Percentiles rank a stretch among this genome's conserved stretches.
Conservation (phyloP, 2,797 vertebrate genomes). For the Sphenodon punctatus region DNA sequence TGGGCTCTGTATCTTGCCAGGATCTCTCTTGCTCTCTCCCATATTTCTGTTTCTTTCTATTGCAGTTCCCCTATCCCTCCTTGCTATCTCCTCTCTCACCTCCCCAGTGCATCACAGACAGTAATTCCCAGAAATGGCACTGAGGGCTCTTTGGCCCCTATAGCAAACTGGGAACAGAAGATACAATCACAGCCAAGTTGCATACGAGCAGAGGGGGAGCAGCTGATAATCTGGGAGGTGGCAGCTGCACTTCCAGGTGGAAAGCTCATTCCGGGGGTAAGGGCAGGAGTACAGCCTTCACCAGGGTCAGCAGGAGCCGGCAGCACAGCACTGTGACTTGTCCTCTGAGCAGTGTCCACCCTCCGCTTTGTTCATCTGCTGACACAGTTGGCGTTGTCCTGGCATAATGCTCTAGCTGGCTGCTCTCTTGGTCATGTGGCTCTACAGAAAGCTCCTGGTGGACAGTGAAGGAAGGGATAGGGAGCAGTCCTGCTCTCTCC, state of each 20-base stretch:
- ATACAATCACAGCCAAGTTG: neutral
- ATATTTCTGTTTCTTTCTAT: neutral
- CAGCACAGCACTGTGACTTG: neutral
- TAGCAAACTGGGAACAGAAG: neutral
- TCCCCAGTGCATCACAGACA: no score
- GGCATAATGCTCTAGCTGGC: neutral
- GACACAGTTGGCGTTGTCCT: neutral
- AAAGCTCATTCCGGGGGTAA: neutral
- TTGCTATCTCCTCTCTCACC: neutral
- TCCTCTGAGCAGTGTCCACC: neutral
- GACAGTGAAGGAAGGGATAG: neutral
- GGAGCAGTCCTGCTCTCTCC: neutral
- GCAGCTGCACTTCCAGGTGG: neutral
- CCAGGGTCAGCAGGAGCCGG: neutral
- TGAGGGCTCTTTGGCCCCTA: neutral
- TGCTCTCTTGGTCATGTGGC: neutral
- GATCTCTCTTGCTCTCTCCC: neutral
- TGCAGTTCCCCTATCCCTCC: neutral
- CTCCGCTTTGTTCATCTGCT: neutral
- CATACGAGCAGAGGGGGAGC: neutral
- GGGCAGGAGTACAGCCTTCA: neutral
- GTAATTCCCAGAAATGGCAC: no score
- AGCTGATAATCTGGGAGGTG: neutral
- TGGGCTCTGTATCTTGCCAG: neutral
- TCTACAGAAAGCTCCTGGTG: neutral